Evolutionary conservation across 2,797 vertebrate species (phyloP), one percentile per base, ranked within the genome.

Genomic region (Paguma larvata): DNA sequence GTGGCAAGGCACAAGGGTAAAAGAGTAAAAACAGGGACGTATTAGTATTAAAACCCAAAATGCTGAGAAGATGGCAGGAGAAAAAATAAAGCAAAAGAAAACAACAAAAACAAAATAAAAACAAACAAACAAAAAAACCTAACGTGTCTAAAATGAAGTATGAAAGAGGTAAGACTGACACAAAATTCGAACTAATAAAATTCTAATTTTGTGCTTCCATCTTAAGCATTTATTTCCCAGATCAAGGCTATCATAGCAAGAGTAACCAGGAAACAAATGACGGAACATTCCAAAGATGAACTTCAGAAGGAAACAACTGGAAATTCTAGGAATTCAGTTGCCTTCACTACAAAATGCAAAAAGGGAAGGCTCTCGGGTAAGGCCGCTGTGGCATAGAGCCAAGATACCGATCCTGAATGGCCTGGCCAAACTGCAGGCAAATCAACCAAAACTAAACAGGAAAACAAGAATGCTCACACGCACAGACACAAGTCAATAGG

Each of bases 361-460:
- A 92, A 73, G 27, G 46, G 85, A 97, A 90, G 30, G 56, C 23
- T 65, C 51, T 75, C 16, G 30, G 88, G 46, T 79, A 86, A 93
- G 44, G 63, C 18, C 3, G 34, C 51, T 14, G 9, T 21, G 68
- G 44, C 34, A 75, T 9, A 53, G 38, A 84, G 51, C 62, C 62
- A 38, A 85, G 85, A 87, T 41, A 44, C 59, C 0, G 44, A 86
- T 82, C 78, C 38, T 30, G 83, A 34, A 72, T 44, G 82, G 70
- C 90, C n/a, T 87, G 65, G 75, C 85, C 62, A 88, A 92, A 96
- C 6, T 59, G 56, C 65, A 85, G 67, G 34, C 34, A 78, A 89
- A 78, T 67, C 75, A 88, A 94, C 48, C 85, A 14, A 89, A 91
- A 59, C 34, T 65, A 67, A 89, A 82, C n/a, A 78, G 90, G 63